Base-by-base conservation (phyloP, 2,888 invertebrate genomes). In the Cataglyphis livida region DNA sequence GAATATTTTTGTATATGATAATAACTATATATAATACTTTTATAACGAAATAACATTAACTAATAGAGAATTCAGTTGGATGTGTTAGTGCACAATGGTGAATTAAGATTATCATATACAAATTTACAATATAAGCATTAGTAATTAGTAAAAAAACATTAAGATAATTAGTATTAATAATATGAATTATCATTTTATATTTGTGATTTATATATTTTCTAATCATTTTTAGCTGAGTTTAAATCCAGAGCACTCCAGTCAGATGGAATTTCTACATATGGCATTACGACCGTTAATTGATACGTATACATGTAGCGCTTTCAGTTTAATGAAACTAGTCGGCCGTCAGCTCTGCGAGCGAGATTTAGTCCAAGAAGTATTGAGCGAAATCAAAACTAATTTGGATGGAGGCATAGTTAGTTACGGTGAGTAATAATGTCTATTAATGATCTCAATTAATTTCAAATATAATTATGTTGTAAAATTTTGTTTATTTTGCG, bases 221-320 rank as follows among this genome's bases (percentile, higher is more conserved):
- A 78, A 71, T 82, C 85, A 7, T 76, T 81, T 64, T 61, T 86
- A 95, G 94, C 84, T 95, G 44, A 94, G 91, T 75, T 90, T 93
- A 66, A 82, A 92, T 78, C 81, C 89, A 21, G 89, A 95, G 90
- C 62, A 95, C 89, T 86, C 92, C 89, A 86, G 91, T 88, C 89
- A 94, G 94, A 95, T 97, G 93, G 95, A 96, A 86, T 95, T 96
- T 90, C 93, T 96, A 91, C 91, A 96, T 93, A 93, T 95, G 95
- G 74, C 97, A 2, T 92, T 98, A 59, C 96, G 97, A 64, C 98
- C 98, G 0, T 95, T 98, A 75, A 94, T 97, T 71, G 97, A 98
- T 90, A 96, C 97, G 7, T 98, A 98, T 94, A 95, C 96, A 59
- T 95, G 96, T 32, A 96, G 97, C 21, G 96, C 96, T 1, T 95